Evolutionary conservation across 2,113 vertebrate species (phyloP).

Genomic region (Hemiscyllium ocellatum): DNA sequence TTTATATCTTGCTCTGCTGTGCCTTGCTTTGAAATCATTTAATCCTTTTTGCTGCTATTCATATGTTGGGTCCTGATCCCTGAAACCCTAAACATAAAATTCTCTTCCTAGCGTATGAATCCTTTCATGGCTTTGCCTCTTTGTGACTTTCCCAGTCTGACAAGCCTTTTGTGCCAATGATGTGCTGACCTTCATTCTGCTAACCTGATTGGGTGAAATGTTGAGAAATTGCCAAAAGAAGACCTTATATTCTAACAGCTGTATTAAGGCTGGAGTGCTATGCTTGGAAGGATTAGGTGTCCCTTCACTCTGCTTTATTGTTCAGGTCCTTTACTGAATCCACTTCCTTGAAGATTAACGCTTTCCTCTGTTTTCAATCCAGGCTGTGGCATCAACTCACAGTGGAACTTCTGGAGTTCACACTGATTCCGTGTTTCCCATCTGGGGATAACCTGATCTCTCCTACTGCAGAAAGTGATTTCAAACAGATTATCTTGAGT

Average conservation of each 20-base stretch:
- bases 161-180: neutral
- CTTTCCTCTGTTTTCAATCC: neutral
- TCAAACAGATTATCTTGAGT: neutral
- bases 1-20: neutral
- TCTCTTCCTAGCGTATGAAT: neutral
- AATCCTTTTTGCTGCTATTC: neutral
- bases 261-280: neutral
- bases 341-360: neutral
- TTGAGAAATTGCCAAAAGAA: neutral
- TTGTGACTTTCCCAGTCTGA: neutral
- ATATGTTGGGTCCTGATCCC: neutral
- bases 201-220: neutral
- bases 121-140: neutral
- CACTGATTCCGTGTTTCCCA: constrained; percentile 22
- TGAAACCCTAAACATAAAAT: neutral
- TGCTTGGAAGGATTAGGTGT: neutral
- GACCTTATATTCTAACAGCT: neutral
- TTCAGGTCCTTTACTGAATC: too few relatives aligned
- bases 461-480: neutral
- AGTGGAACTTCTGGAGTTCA: constrained; percentile 33
- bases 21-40: neutral
- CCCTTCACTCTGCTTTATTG: neutral
- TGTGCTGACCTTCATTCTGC: neutral
- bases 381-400: constrained; percentile 35
- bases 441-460: constrained; percentile 16